Evolutionary conservation across 2,888 invertebrate genomes (phyloP), one percentile per base, ranked within the genome.

Genomic region (Agriopis marginaria): DNA sequence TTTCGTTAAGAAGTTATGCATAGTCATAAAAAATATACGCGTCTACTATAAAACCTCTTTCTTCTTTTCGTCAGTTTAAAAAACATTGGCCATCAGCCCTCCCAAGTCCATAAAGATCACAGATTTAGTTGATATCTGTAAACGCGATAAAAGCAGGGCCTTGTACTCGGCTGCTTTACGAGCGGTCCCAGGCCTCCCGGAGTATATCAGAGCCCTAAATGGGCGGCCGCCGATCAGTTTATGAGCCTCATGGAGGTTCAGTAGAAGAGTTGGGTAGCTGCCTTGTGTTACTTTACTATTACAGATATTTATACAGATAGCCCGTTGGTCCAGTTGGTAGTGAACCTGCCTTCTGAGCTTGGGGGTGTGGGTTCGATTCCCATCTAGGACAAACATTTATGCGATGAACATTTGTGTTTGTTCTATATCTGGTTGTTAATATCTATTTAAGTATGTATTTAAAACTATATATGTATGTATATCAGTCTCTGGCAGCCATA

Each of bases 111-210:
- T 74, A 75, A 72, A 73, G 73, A 73, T 64, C 39, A 32, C 49
- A 71, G 74, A 76, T 79, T 78, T 75, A 77, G 63, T 65, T 51
- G 61, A 61, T 71, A 74, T 66, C 68, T 58, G 73, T 62, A 14
- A 72, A 75, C 75, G 70, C 70, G 79, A 73, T 82, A 82, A 85
- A 79, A 85, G 81, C 78, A 17, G 75, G 77, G 40, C 68, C 81
- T 73, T 84, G 84, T 86, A 73, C 58, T 66, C 68, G 53, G 72
- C n/a, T 74, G 70, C 51, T 80, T 82, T 81, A 82, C 74, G 81
- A 75, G 67, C 23, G n/a, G 61, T 23, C 70, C 75, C 71, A 47
- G 61, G 40, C 50, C 51, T 17, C 47, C 50, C 7, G 8, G 54
- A 32, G 39, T 51, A 50, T 55, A 50, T 55, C 60, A 32, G 50